Evolutionary conservation across 2,113 vertebrate species (phyloP).

Genomic region (Rhea americana): DNA sequence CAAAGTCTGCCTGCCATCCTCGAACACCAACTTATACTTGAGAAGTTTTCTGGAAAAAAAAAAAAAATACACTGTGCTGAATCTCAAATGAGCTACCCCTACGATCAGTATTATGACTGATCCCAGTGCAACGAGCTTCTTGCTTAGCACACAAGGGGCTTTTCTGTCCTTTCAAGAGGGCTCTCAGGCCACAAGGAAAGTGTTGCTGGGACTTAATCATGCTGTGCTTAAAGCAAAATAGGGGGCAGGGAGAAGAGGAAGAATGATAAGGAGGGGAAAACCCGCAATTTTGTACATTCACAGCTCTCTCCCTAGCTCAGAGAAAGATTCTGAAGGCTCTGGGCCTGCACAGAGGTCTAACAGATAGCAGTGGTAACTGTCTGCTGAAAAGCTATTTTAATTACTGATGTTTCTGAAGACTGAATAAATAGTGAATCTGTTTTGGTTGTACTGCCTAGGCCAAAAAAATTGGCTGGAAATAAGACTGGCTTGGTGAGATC

Average conservation of each 20-base stretch:
- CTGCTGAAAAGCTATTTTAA: background rate
- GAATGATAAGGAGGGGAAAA: background rate
- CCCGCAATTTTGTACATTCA: fast-evolving
- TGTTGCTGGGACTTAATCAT: background rate
- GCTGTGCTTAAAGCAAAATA: fast-evolving
- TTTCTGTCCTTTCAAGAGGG: background rate
- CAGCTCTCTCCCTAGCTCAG: background rate
- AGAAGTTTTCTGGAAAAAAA: background rate
- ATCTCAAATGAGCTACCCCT: background rate
- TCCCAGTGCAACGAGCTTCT: background rate
- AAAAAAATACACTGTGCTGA: background rate
- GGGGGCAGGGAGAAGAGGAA: background rate
- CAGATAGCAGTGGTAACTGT: background rate
- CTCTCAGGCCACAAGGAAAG: background rate
- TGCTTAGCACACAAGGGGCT: fast-evolving
- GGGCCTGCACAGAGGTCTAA: background rate
- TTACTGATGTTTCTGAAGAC: background rate
- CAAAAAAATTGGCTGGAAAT: background rate
- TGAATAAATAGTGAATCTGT: background rate
- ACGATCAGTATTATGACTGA: background rate
- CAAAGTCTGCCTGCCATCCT: background rate
- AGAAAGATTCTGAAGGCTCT: background rate
- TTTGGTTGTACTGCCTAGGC: background rate
- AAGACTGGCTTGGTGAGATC: background rate
- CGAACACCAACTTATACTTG: background rate